These are phyloP conservation scores for Tribolium castaneum DNA, from an alignment of 1,140 invertebrate genomes.

Conservation along the genomic window DNA sequence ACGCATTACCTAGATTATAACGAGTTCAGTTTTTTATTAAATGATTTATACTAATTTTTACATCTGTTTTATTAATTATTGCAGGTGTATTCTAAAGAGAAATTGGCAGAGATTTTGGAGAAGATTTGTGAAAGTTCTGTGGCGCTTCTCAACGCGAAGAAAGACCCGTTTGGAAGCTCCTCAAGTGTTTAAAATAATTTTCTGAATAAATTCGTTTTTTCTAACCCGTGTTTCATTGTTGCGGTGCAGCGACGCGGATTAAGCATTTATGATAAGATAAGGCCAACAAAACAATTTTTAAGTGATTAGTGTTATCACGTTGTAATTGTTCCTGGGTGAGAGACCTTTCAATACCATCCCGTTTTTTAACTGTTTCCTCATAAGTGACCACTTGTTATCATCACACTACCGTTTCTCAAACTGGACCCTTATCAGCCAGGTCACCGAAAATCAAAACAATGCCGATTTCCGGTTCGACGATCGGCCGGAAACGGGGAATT, in stretches of 20 bases:
- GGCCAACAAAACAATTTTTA: constrained; percentile 32
- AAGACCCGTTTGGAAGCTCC: constrained; percentile 76
- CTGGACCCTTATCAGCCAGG: constrained; percentile 8
- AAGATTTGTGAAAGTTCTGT: constrained; percentile 84
- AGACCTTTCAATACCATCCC: constrained; percentile 22
- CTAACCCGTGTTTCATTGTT: not conserved
- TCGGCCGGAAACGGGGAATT: constrained; percentile 1
- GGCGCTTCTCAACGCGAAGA: constrained; percentile 76
- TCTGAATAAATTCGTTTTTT: constrained; percentile 18
- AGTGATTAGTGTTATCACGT: constrained; percentile 37
- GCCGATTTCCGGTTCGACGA: not conserved
- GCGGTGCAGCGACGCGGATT: not conserved
- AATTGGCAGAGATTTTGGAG: constrained; percentile 79
- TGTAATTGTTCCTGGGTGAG: constrained; percentile 39
- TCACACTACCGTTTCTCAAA: constrained; percentile 5
- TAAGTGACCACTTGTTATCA: constrained; percentile 13
- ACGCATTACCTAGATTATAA: no score
- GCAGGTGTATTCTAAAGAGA: constrained; percentile 79
- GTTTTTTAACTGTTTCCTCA: constrained; percentile 14
- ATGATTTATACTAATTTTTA: not conserved
- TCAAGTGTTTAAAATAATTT: not conserved
- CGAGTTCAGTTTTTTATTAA: no score
- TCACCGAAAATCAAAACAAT: not conserved
- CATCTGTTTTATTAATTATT: constrained; percentile 48
- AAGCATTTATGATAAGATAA: constrained; percentile 30